Evolutionary conservation across 2,888 invertebrate genomes (phyloP), one percentile per base, ranked within the genome.

Genomic region (Volucella inanis): DNA sequence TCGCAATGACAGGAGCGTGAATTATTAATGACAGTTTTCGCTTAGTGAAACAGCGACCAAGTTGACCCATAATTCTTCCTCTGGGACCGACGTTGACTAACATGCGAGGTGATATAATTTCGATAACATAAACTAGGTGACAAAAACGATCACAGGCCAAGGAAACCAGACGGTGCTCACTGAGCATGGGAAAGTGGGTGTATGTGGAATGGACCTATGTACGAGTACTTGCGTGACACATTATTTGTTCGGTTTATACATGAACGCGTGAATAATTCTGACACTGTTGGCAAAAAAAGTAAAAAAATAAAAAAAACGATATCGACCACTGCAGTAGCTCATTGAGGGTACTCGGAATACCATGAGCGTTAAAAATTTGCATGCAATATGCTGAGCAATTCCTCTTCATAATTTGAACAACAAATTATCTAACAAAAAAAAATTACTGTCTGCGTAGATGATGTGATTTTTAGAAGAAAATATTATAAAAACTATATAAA

Each of bases 51-150:
- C 77, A 68, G 22, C 79, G 47, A 47, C 55, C 49, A 57, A 68
- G 81, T 77, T 81, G 81, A 85, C 81, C 72, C 67, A 85, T 81
- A 80, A 85, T 81, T 77, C 81, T 64, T 22, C 85, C 72, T 39
- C 68, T 4, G 76, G 76, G 85, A 55, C 52, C 41, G 22, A 61
- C 41, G 54, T 14, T n/a, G n/a, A 70, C 59, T 57, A 77, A 68
- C 68, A 81, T 77, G 72, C 76, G 72, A 72, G 11, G 43, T 59
- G 84, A 79, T 84, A 67, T 67, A 65, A 84, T 76, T 80, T 14
- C 85, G 81, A 85, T 85, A 85, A 47, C 79, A 84, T 68, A 76
- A 79, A 81, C 76, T 72, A 81, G 85, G 85, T 85, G 85, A 81
- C 81, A 81, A 76, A 81, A 85, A 57, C 71, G 76, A 80, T 76